These are phyloP conservation scores for Lithophane socia DNA, from an alignment of 2,888 invertebrate species.

Conservation along the genomic window DNA sequence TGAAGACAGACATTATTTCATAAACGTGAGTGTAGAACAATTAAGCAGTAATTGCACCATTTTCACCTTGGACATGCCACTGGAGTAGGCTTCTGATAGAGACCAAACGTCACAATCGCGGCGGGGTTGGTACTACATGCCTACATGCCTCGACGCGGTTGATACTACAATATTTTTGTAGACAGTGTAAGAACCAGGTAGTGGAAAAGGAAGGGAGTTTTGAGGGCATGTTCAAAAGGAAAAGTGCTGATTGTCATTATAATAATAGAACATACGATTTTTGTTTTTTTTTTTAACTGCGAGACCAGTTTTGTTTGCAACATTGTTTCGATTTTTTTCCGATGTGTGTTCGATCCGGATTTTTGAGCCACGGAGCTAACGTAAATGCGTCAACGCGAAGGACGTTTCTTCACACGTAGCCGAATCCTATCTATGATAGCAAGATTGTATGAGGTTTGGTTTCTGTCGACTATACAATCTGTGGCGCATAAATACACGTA, in stretches of 20 bases:
- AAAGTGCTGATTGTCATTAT: too few relatives aligned
- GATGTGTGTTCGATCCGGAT: background rate
- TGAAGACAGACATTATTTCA: background rate
- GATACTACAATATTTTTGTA: background rate
- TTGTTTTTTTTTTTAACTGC: too few relatives aligned
- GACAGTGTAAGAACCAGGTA: background rate
- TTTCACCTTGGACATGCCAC: background rate
- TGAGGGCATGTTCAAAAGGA: background rate
- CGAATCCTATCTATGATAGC: background rate
- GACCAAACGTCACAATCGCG: background rate
- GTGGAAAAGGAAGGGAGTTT: background rate
- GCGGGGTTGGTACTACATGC: too few relatives aligned
- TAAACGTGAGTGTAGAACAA: background rate
- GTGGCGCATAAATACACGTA: background rate
- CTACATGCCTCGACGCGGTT: too few relatives aligned
- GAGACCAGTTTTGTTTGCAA: background rate
- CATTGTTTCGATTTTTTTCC: background rate
- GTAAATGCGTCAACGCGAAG: background rate
- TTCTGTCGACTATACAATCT: background rate
- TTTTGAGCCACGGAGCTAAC: background rate
- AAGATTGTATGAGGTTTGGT: background rate
- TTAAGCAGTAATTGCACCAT: slow-evolving; percentile 4
- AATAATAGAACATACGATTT: too few relatives aligned
- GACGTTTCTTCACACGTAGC: background rate
- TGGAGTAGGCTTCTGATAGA: slow-evolving; percentile 20